A percentile compares a stretch with the other conserved stretches of the same genome.
These are phyloP conservation scores for Oreochromis tanganicae DNA, from an alignment of 2,113 vertebrate species.

Conservation along the genomic window DNA sequence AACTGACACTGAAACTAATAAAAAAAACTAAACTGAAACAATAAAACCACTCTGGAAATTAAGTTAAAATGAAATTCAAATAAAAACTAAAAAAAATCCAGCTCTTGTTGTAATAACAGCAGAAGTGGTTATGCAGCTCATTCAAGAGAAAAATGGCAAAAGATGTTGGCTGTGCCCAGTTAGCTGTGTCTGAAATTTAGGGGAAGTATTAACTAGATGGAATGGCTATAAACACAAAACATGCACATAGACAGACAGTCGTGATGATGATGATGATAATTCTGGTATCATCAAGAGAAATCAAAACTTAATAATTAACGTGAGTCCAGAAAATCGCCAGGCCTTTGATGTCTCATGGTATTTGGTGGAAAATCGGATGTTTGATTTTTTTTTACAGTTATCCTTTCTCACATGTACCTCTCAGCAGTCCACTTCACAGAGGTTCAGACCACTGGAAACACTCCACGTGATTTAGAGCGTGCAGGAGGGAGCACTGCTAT, in stretches of 20 bases:
- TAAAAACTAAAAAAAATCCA: not conserved
- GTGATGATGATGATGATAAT: not conserved
- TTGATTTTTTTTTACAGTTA: not conserved
- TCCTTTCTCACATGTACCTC: not conserved
- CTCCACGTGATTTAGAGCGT: not conserved
- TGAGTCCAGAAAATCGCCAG: not conserved
- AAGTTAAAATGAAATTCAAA: not conserved
- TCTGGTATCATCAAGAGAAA: not conserved
- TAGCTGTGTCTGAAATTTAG: not conserved
- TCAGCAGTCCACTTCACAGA: not conserved
- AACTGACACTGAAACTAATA: not conserved
- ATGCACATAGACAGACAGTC: not conserved
- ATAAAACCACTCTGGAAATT: not conserved
- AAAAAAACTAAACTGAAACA: not conserved
- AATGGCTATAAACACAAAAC: not conserved
- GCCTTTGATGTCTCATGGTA: not conserved
- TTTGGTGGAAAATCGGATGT: not conserved
- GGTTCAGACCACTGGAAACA: not conserved
- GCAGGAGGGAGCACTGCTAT: not conserved
- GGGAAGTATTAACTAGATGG: not conserved
- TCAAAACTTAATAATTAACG: not conserved
- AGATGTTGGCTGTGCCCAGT: not conserved
- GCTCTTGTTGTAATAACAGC: not conserved
- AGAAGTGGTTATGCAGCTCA: not conserved
- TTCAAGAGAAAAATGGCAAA: not conserved